Conservation (phyloP, 2,888 invertebrate genomes). For the Tridacna crocea region DNA sequence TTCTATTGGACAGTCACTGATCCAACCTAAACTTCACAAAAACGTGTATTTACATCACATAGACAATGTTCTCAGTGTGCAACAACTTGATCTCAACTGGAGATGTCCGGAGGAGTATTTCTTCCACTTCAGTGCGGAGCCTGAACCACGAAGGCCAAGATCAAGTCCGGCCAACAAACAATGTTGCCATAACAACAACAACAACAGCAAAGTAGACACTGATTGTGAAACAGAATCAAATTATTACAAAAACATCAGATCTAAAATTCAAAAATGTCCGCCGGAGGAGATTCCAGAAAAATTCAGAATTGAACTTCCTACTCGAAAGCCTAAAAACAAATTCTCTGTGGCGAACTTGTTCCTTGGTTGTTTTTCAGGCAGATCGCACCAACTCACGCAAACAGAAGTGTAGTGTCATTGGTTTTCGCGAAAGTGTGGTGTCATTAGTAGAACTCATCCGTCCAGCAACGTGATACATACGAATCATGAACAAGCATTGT, state of each 20-base stretch:
- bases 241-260: neutral
- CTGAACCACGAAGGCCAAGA: constrained; percentile 29
- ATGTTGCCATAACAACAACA: constrained; percentile 43
- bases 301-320: constrained; percentile 13
- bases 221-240: constrained; percentile 2
- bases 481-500: neutral
- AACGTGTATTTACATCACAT: constrained; percentile 59
- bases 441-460: neutral
- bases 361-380: constrained; percentile 48
- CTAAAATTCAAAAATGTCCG: constrained; percentile 1
- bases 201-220: neutral
- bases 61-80: constrained; percentile 49
- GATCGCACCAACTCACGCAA: constrained; percentile 31
- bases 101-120: constrained; percentile 61
- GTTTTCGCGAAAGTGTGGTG: neutral
- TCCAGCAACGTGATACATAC: neutral
- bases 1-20: constrained; percentile 37
- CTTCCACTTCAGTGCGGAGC: constrained; percentile 55
- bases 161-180: constrained; percentile 12
- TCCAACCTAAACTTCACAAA: constrained; percentile 55
- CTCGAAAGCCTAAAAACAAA: constrained; percentile 35
- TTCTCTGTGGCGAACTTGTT: constrained; percentile 44
- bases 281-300: constrained; percentile 13
- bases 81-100: constrained; percentile 56
- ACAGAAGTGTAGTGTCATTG: constrained; percentile 23